Conservation (phyloP, 2,113 vertebrate species). For the Rousettus leschenaultii region DNA sequence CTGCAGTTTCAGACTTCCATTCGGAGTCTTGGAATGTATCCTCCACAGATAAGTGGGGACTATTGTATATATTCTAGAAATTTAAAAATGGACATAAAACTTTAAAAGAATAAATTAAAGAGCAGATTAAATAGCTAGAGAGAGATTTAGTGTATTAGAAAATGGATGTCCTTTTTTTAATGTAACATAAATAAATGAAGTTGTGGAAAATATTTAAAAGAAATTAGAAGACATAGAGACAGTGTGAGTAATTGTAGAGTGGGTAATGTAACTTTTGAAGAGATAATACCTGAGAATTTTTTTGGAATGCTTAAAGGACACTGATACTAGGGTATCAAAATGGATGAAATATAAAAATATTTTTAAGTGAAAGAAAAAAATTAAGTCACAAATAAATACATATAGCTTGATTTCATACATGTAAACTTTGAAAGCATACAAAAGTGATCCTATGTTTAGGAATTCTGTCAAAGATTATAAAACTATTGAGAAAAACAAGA, state of each 20-base stretch:
- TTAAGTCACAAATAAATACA: neutral
- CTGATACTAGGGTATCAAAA: neutral
- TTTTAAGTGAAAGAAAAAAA: constrained; percentile 24
- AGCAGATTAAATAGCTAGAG: neutral
- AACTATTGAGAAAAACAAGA: neutral
- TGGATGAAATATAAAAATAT: neutral
- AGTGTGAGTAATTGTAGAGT: neutral
- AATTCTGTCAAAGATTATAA: neutral
- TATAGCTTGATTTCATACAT: neutral
- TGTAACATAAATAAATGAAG: neutral
- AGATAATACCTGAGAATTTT: neutral
- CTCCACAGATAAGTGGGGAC: neutral
- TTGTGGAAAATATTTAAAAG: neutral
- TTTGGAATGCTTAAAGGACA: neutral
- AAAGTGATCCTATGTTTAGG: neutral
- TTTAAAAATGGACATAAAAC: neutral
- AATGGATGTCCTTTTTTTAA: neutral
- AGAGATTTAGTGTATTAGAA: neutral
- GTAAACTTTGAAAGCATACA: neutral
- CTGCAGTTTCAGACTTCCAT: neutral
- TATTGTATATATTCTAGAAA: neutral
- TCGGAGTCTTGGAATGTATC: neutral
- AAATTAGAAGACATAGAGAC: neutral
- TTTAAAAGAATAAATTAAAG: neutral
- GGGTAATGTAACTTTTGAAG: neutral